These are phyloP conservation scores for Acanthurus leucopareius DNA, from an alignment of 2,797 vertebrate species.

Conservation along the genomic window DNA sequence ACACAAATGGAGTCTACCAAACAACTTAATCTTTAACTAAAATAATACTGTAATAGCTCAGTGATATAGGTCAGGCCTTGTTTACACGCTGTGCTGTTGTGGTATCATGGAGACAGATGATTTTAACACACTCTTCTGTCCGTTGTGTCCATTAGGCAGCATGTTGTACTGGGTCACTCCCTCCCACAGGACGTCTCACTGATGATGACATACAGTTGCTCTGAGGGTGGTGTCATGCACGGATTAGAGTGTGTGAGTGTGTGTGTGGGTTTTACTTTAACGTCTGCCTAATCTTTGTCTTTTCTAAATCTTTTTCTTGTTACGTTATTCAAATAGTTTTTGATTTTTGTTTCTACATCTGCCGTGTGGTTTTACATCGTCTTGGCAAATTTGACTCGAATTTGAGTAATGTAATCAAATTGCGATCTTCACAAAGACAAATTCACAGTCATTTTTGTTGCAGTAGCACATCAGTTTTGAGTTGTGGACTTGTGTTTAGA, in stretches of 20 bases:
- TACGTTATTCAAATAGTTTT: not conserved
- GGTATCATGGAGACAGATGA: conserved; percentile 8
- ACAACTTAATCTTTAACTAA: conserved; percentile 3
- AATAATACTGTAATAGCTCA: not conserved
- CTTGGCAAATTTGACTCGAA: no score
- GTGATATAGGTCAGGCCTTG: conserved; percentile 37
- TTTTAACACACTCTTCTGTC: not conserved
- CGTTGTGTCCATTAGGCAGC: conserved; percentile 23
- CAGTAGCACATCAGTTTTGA: not conserved
- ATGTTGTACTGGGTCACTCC: conserved; percentile 6
- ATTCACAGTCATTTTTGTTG: not conserved
- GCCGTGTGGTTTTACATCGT: not conserved
- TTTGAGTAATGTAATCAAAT: no score
- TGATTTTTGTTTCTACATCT: not conserved
- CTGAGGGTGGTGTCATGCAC: conserved; percentile 60
- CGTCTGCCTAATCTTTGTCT: not conserved
- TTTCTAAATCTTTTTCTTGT: not conserved
- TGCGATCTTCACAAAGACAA: not conserved
- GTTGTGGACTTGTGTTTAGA: not conserved
- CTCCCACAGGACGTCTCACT: conserved; percentile 45
- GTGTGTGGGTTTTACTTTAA: not conserved
- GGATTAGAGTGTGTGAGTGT: conserved; percentile 48
- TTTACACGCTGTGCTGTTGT: conserved; percentile 14
- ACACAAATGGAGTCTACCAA: conserved; percentile 17
- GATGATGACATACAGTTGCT: conserved; percentile 65